phyloP scores from a whole-genome alignment of 2,888 invertebrate genomes.

The Marasmarcha lunaedactyla region DNA sequence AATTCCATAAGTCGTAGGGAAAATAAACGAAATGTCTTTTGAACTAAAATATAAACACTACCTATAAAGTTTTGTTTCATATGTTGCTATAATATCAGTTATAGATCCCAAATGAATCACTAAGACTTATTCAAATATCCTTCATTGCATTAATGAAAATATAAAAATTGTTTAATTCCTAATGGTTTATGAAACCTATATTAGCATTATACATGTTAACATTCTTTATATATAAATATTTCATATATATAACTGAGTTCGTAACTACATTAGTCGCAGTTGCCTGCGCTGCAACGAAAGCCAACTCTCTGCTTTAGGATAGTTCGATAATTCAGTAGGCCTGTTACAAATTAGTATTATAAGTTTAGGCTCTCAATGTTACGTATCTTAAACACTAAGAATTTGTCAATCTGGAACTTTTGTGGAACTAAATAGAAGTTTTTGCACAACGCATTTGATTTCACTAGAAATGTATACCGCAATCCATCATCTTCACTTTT shows the following conservation, averaged over 20 bases:
- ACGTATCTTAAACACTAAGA: slow-evolving; percentile 34
- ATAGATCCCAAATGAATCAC: slow-evolving; percentile 31
- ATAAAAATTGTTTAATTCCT: slow-evolving; percentile 61
- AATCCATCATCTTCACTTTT: slow-evolving; percentile 16
- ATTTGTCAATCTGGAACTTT: slow-evolving; percentile 29
- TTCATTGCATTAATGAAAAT: slow-evolving; percentile 64
- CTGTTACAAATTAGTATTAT: slow-evolving; percentile 46
- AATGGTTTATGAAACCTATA: slow-evolving; percentile 65
- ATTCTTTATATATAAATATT: slow-evolving; percentile 44
- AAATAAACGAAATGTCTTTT: slow-evolving; percentile 53
- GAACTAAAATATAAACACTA: slow-evolving; percentile 49
- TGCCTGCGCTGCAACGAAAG: slow-evolving; percentile 14
- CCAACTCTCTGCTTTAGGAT: slow-evolving; percentile 15
- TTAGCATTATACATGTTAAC: slow-evolving; percentile 61
- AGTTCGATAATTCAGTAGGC: slow-evolving; percentile 60
- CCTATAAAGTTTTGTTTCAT: slow-evolving; percentile 44
- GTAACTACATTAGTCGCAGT: slow-evolving; percentile 32
- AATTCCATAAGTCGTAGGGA: slow-evolving; percentile 37
- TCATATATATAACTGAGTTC: slow-evolving; percentile 40
- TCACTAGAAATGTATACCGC: slow-evolving; percentile 13
- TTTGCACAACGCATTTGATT: slow-evolving; percentile 23
- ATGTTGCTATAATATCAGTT: slow-evolving; percentile 37
- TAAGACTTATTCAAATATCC: slow-evolving; percentile 55
- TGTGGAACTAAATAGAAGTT: slow-evolving; percentile 26
- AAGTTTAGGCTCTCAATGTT: slow-evolving; percentile 46